phyloP scores from a whole-genome alignment of 2,113 vertebrate genomes.

The Chlamydotis undulata region DNA sequence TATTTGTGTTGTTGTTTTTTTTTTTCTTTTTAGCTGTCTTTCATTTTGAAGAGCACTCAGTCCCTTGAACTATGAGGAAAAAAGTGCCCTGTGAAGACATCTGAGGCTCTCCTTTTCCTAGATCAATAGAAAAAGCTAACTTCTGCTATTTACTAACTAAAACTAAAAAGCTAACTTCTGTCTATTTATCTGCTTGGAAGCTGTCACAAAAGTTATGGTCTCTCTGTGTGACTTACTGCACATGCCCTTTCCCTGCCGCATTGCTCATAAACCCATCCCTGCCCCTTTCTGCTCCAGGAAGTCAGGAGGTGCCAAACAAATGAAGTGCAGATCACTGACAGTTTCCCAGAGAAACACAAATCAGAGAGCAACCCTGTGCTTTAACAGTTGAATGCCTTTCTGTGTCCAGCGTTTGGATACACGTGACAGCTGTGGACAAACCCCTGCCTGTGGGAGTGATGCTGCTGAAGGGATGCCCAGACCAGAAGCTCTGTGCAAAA shows the following conservation, averaged over 20 bases:
- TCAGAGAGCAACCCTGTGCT: fast-evolving
- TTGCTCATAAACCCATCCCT: not conserved
- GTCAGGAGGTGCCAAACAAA: not conserved
- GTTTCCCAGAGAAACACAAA: not conserved
- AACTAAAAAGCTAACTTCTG: no score
- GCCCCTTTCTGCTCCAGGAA: not conserved
- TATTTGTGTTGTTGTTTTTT: not conserved
- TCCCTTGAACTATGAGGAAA: not conserved
- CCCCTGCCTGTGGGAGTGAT: not conserved
- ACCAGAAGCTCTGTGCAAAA: not conserved
- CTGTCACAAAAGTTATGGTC: not conserved
- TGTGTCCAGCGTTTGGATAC: not conserved
- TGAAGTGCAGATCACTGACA: not conserved
- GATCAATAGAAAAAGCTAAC: not conserved
- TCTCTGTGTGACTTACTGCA: not conserved
- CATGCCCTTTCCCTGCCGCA: not conserved
- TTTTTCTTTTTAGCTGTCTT: not conserved
- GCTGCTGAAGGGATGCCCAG: not conserved
- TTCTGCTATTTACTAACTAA: no score
- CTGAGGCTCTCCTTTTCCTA: not conserved
- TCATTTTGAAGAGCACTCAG: not conserved
- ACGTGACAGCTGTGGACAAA: not conserved
- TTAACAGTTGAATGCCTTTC: not conserved
- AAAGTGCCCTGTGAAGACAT: not conserved
- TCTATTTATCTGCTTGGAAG: not conserved